Percentiles rank a stretch among this genome's conserved stretches.
phyloP scores from a whole-genome alignment of 2,113 vertebrate genomes.

The Corvus hawaiiensis region DNA sequence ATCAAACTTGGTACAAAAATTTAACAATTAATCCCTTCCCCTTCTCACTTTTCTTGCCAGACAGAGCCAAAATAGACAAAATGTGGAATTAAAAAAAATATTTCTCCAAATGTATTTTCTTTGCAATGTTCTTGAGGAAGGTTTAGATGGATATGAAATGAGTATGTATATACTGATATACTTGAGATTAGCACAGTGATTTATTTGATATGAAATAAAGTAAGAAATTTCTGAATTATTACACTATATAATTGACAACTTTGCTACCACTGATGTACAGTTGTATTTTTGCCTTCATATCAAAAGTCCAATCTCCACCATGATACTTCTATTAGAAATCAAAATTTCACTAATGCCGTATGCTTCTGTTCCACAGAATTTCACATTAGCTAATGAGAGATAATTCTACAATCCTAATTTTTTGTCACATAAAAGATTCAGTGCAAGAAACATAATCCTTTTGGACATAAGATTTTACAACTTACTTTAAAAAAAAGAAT shows the following conservation, averaged over 20 bases:
- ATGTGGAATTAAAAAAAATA: rapidly evolving
- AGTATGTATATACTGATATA: not conserved
- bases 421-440: not conserved
- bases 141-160: not conserved
- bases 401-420: not conserved
- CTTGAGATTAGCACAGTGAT: not conserved
- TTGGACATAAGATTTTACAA: not conserved
- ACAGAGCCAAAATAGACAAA: not conserved
- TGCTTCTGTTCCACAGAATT: not conserved
- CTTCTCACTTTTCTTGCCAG: not conserved
- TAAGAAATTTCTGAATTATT: not conserved
- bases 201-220: not conserved
- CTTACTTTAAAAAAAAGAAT: not conserved
- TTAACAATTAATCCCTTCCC: not conserved
- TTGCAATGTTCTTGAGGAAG: not conserved
- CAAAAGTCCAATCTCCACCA: not conserved
- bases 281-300: not conserved
- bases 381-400: not conserved
- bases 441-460: not conserved
- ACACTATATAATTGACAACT: not conserved
- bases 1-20: not conserved
- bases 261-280: not conserved
- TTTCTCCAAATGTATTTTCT: not conserved
- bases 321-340: not conserved
- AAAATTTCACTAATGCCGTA: not conserved